Percentiles rank a stretch among this genome's conserved stretches.
Evolutionary conservation across 1,140 invertebrate species (phyloP).

Genomic region (Idris sp.): DNA sequence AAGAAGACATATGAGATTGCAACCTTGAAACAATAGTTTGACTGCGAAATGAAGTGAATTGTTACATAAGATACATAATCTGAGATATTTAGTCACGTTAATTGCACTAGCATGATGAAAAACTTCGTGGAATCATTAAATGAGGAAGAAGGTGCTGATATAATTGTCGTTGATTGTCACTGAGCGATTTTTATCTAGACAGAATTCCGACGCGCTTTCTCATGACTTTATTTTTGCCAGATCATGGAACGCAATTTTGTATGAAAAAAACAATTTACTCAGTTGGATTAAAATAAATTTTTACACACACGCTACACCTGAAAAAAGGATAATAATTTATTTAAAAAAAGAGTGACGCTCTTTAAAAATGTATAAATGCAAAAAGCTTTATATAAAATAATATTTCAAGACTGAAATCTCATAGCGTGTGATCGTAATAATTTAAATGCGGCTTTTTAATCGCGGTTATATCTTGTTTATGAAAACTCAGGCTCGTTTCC

Average conservation of each 20-base stretch:
- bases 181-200: slow-evolving; percentile 37
- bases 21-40: slow-evolving; percentile 26
- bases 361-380: slow-evolving; percentile 37
- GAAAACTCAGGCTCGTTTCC: slow-evolving; percentile 52
- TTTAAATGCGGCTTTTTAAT: slow-evolving; percentile 57
- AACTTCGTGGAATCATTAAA: slow-evolving; percentile 49
- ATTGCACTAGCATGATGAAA: slow-evolving; percentile 35
- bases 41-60: slow-evolving; percentile 26
- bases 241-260: slow-evolving; percentile 9
- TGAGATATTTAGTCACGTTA: slow-evolving; percentile 42
- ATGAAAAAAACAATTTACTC: slow-evolving; percentile 12
- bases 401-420: slow-evolving; percentile 39
- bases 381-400: slow-evolving; percentile 50
- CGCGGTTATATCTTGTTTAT: slow-evolving; percentile 55
- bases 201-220: slow-evolving; percentile 39
- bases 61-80: slow-evolving; percentile 35
- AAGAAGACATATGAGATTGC: background rate
- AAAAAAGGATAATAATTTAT: background rate
- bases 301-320: slow-evolving; percentile 3
- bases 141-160: slow-evolving; percentile 46
- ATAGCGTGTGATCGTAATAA: slow-evolving; percentile 55
- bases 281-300: slow-evolving; percentile 10
- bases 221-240: slow-evolving; percentile 23
- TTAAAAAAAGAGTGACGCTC: slow-evolving; percentile 5
- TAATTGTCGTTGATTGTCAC: slow-evolving; percentile 51